These are phyloP conservation scores for Orussus abietinus DNA, from an alignment of 1,140 invertebrate genomes.

Conservation along the genomic window DNA sequence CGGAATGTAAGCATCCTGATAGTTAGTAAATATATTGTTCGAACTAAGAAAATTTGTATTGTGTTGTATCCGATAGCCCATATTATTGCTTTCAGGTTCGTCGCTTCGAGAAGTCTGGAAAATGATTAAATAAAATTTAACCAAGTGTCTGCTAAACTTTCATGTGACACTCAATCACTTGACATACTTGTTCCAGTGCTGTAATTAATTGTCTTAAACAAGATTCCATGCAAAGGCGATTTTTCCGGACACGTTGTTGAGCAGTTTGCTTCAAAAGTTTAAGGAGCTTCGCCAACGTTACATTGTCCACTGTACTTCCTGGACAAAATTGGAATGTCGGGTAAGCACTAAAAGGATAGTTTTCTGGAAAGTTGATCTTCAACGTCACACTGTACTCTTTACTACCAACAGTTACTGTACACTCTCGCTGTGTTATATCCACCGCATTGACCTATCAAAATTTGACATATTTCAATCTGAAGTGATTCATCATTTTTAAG, in stretches of 20 bases:
- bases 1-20: slow-evolving; percentile 81
- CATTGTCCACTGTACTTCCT: slow-evolving; percentile 60
- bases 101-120: slow-evolving; percentile 47
- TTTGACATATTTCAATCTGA: slow-evolving; percentile 1
- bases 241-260: slow-evolving; percentile 70
- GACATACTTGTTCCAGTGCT: slow-evolving; percentile 61
- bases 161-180: too few species aligned
- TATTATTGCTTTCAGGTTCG: slow-evolving; percentile 43
- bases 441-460: slow-evolving; percentile 55
- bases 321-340: slow-evolving; percentile 70
- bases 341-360: slow-evolving; percentile 70
- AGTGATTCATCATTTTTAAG: slow-evolving; percentile 9
- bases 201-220: slow-evolving; percentile 72
- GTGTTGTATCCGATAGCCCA: slow-evolving; percentile 45
- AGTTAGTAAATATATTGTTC: slow-evolving; percentile 42
- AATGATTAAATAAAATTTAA: slow-evolving; percentile 3
- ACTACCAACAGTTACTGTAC: slow-evolving; percentile 69
- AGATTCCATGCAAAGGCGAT: slow-evolving; percentile 74
- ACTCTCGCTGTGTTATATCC: slow-evolving; percentile 67
- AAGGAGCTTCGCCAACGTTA: slow-evolving; percentile 59
- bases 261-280: slow-evolving; percentile 73
- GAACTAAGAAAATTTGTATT: slow-evolving; percentile 46
- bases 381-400: slow-evolving; percentile 72
- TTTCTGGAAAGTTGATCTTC: slow-evolving; percentile 74
- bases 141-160: too few species aligned